phyloP scores from a whole-genome alignment of 2,888 invertebrate genomes.

The Hermaeophaga mercurialis region DNA sequence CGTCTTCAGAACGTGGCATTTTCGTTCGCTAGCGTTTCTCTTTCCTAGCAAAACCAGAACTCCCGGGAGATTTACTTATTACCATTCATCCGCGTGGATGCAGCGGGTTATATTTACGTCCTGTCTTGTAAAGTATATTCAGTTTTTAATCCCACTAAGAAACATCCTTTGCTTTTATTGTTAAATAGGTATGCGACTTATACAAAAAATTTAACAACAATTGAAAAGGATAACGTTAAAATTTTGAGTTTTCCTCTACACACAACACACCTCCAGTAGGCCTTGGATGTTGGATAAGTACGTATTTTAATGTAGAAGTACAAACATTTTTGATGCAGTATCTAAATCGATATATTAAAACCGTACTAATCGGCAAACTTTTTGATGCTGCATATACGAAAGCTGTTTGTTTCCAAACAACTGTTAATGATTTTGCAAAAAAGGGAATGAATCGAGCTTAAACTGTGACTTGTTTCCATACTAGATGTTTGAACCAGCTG shows the following conservation, averaged over 20 bases:
- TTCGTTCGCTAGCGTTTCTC: too few species aligned
- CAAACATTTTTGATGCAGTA: slow-evolving; percentile 39
- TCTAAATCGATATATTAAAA: slow-evolving; percentile 41
- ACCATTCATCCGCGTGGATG: slow-evolving; percentile 25
- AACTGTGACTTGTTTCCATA: too few species aligned
- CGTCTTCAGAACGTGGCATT: neutral
- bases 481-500: too few species aligned
- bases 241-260: slow-evolving; percentile 42
- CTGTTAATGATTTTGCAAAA: neutral
- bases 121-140: slow-evolving; percentile 18
- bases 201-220: neutral
- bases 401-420: slow-evolving; percentile 20
- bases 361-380: slow-evolving; percentile 19
- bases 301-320: too few species aligned
- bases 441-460: neutral
- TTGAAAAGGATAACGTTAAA: neutral
- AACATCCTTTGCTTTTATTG: neutral
- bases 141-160: neutral
- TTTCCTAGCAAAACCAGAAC: neutral
- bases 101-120: slow-evolving; percentile 12
- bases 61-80: neutral
- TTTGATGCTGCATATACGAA: slow-evolving; percentile 39
- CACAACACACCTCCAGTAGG: slow-evolving; percentile 43
- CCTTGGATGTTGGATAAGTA: slow-evolving; percentile 41
- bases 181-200: too few species aligned